Percentiles rank a stretch among this genome's conserved stretches.
phyloP scores from a whole-genome alignment of 2,888 invertebrate genomes.

The Hemithea aestivaria region DNA sequence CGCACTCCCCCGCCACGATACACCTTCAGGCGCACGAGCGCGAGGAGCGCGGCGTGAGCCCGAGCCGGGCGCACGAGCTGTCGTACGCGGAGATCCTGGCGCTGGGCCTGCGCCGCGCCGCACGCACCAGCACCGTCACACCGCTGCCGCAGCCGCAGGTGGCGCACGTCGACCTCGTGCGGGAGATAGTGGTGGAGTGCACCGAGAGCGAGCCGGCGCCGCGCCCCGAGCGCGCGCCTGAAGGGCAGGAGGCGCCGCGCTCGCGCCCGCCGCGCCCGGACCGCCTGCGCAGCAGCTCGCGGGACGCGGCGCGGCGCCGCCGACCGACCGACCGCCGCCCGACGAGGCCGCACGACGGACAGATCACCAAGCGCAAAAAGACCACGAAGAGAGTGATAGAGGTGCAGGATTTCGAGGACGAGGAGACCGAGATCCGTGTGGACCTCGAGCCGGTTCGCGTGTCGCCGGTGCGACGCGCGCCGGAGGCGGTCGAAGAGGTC shows the following conservation, averaged over 20 bases:
- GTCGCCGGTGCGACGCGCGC: background rate
- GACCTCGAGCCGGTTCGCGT: slow-evolving; percentile 9
- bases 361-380: slow-evolving; percentile 61
- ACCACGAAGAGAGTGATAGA: slow-evolving; percentile 59
- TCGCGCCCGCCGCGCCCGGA: slow-evolving; percentile 38
- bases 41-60: slow-evolving; percentile 47
- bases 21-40: slow-evolving; percentile 32
- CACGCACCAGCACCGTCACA: slow-evolving; percentile 43
- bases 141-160: slow-evolving; percentile 59
- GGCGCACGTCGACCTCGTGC: slow-evolving; percentile 60
- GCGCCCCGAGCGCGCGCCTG: slow-evolving; percentile 34
- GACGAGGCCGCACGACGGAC: slow-evolving; percentile 55
- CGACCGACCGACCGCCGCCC: slow-evolving; percentile 61
- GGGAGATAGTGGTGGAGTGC: slow-evolving; percentile 55
- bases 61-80: slow-evolving; percentile 74
- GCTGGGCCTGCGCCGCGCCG: slow-evolving; percentile 77
- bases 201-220: slow-evolving; percentile 42
- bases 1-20: slow-evolving; percentile 9
- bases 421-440: slow-evolving; percentile 25
- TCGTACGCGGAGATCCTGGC: slow-evolving; percentile 87
- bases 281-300: slow-evolving; percentile 48
- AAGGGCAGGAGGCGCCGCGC: slow-evolving; percentile 28
- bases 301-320: slow-evolving; percentile 62
- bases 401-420: slow-evolving; percentile 65
- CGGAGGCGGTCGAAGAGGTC: background rate